Percentiles rank a stretch among this genome's conserved stretches.
phyloP scores from a whole-genome alignment of 2,888 invertebrate genomes.

The Acronicta alni region DNA sequence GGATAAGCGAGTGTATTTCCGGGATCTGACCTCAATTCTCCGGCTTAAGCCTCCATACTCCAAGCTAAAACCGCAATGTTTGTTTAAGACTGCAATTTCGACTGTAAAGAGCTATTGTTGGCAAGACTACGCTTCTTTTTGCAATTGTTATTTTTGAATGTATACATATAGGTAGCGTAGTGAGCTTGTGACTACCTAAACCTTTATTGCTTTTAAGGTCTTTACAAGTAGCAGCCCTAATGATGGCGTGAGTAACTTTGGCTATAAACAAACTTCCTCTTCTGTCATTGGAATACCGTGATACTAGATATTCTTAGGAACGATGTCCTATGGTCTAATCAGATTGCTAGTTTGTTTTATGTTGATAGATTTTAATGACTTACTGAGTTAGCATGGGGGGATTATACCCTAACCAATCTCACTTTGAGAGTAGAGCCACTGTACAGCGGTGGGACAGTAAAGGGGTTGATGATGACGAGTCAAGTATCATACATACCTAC shows the following conservation, averaged over 20 bases:
- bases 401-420: too few relatives aligned
- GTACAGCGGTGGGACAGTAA: too few relatives aligned
- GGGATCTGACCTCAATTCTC: constrained; percentile 35
- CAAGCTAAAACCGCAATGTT: constrained; percentile 36
- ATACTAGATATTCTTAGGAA: neutral
- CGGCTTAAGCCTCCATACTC: constrained; percentile 21
- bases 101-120: constrained; percentile 37
- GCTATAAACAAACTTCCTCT: constrained; percentile 58
- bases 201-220: neutral
- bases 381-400: too few relatives aligned
- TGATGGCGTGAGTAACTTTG: constrained; percentile 53
- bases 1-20: constrained; percentile 23
- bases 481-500: too few relatives aligned
- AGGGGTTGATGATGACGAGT: too few relatives aligned
- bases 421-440: too few relatives aligned
- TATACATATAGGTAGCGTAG: neutral
- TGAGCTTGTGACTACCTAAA: neutral
- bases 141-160: constrained; percentile 21
- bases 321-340: neutral
- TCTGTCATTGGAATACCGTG: constrained; percentile 20
- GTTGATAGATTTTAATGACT: neutral
- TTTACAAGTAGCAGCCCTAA: constrained; percentile 34
- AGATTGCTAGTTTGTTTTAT: neutral
- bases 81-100: constrained; percentile 48
- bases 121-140: constrained; percentile 20